Conservation (phyloP, 2,113 vertebrate genomes). For the Choloepus hoffmanni region DNA sequence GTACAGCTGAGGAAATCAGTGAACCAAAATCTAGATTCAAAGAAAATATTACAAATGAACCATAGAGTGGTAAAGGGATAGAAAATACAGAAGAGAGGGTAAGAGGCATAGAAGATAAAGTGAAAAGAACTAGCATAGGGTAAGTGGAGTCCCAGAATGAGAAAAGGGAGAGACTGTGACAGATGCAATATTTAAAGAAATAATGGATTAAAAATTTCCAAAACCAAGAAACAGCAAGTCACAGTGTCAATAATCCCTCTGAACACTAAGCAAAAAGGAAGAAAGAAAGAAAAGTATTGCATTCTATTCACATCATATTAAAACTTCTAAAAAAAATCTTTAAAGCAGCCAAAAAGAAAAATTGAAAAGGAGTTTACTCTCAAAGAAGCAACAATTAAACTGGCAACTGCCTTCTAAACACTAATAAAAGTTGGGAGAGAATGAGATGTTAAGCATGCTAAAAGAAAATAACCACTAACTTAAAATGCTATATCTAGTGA, state of each 20-base stretch:
- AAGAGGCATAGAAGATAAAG: background rate
- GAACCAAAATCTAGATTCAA: background rate
- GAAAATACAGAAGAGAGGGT: background rate
- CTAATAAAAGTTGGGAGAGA: background rate
- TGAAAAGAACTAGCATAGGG: background rate
- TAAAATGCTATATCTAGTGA: background rate
- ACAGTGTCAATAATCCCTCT: background rate
- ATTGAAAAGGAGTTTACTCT: background rate
- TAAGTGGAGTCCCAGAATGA: background rate
- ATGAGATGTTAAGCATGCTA: background rate
- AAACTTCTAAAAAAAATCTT: background rate
- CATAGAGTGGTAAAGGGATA: background rate
- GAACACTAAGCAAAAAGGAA: background rate
- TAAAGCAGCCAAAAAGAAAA: background rate
- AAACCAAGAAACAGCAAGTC: background rate
- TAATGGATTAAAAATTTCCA: background rate
- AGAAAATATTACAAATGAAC: conserved; percentile 6
- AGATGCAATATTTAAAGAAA: background rate
- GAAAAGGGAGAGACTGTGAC: background rate
- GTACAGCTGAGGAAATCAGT: background rate
- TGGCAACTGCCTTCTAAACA: background rate
- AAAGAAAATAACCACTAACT: background rate
- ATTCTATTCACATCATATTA: background rate
- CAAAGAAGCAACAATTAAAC: background rate
- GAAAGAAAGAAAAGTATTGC: background rate